A percentile compares a stretch with the other conserved stretches of the same genome.
Evolutionary conservation across 1,140 invertebrate species (phyloP).

Genomic region (Arctopsyche grandis): DNA sequence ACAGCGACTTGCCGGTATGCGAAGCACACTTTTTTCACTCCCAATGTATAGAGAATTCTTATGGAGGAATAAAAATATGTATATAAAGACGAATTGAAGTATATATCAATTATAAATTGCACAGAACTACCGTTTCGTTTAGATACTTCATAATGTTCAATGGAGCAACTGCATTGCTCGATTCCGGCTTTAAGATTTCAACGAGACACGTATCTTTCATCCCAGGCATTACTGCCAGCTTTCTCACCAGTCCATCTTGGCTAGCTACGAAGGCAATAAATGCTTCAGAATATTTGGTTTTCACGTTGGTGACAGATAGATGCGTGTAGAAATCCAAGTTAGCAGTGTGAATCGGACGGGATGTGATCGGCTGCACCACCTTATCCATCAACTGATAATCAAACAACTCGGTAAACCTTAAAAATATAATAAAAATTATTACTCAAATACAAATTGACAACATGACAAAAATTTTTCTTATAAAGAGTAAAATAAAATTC

Average conservation of each 20-base stretch:
- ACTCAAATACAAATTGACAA: not conserved
- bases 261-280: slow-evolving; percentile 85
- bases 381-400: slow-evolving; percentile 90
- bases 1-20: slow-evolving; percentile 79
- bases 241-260: slow-evolving; percentile 78
- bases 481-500: not conserved
- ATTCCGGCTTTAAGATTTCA: slow-evolving; percentile 79
- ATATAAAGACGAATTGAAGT: not conserved
- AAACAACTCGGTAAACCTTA: slow-evolving; percentile 70
- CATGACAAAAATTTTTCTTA: not conserved
- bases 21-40: slow-evolving; percentile 72
- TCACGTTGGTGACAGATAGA: slow-evolving; percentile 80
- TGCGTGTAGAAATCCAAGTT: slow-evolving; percentile 81
- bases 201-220: slow-evolving; percentile 77
- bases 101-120: not conserved
- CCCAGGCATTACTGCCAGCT: slow-evolving; percentile 78
- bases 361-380: slow-evolving; percentile 78
- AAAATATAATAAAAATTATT: not conserved
- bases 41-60: slow-evolving; percentile 78
- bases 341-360: slow-evolving; percentile 75
- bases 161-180: slow-evolving; percentile 61
- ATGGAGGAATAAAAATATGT: slow-evolving; percentile 17
- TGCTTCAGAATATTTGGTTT: slow-evolving; percentile 72
- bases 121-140: slow-evolving; percentile 68
- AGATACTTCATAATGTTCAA: slow-evolving; percentile 75